Percentiles rank a stretch among this genome's conserved stretches.
Conservation (phyloP, 2,113 vertebrate genomes). For the Hassar affinis region DNA sequence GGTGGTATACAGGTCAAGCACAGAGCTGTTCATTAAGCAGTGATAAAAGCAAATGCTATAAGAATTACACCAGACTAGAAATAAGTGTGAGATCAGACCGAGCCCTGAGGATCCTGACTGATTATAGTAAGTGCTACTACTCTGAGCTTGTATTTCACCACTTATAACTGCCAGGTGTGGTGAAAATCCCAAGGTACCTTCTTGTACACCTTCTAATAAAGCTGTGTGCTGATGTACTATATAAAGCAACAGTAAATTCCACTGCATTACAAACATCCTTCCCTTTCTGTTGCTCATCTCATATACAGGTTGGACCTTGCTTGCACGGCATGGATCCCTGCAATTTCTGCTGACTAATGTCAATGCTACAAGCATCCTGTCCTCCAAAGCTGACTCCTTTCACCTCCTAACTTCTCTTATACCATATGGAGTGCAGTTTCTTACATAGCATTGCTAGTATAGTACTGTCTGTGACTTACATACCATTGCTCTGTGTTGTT, state of each 20-base stretch:
- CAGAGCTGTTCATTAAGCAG: background rate
- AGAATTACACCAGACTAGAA: background rate
- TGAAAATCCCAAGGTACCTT: background rate
- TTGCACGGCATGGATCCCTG: background rate
- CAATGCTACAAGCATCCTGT: background rate
- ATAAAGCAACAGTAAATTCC: background rate
- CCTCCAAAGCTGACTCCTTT: background rate
- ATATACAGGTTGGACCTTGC: background rate
- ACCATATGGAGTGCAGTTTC: background rate
- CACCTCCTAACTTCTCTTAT: background rate
- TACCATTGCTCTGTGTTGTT: background rate
- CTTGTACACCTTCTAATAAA: background rate
- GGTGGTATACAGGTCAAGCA: background rate
- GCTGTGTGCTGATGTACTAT: background rate
- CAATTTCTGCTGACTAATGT: background rate
- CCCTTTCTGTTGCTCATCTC: background rate
- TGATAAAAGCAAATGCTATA: background rate
- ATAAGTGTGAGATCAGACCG: background rate
- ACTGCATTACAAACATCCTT: background rate
- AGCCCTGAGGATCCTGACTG: background rate
- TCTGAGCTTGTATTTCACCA: background rate
- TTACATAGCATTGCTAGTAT: background rate
- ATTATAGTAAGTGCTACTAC: background rate
- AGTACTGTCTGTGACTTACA: background rate
- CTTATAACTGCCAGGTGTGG: background rate